A percentile compares a stretch with the other conserved stretches of the same genome.
Conservation (phyloP, 2,888 invertebrate genomes). For the Ochropacha duplaris region DNA sequence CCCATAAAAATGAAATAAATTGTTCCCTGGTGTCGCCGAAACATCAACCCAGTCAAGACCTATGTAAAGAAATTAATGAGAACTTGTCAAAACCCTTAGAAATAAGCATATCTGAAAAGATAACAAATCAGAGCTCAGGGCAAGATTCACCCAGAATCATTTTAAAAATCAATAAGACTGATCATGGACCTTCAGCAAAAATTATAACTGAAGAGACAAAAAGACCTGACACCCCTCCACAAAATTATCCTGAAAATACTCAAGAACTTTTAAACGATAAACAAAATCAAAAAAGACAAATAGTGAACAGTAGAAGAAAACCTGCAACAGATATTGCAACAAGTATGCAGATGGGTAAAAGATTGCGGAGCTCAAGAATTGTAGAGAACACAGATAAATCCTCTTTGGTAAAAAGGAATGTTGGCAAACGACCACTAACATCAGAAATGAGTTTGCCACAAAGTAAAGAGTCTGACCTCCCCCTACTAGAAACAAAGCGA, state of each 20-base stretch:
- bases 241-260: conserved; percentile 51
- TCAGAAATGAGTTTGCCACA: conserved; percentile 52
- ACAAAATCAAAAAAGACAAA: conserved; percentile 50
- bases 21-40: conserved; percentile 33
- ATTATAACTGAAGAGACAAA: conserved; percentile 72
- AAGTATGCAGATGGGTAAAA: conserved; percentile 61
- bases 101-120: conserved; percentile 70
- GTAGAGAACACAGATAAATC: conserved; percentile 64
- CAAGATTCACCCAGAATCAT: conserved; percentile 84
- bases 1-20: conserved; percentile 36
- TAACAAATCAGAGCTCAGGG: conserved; percentile 64
- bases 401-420: conserved; percentile 45
- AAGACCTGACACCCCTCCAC: conserved; percentile 46
- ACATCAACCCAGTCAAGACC: conserved; percentile 45
- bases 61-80: conserved; percentile 53
- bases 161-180: conserved; percentile 86
- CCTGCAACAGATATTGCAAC: conserved; percentile 42
- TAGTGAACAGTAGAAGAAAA: conserved; percentile 63
- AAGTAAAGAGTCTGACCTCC: conserved; percentile 60
- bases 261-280: conserved; percentile 55
- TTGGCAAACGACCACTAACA: conserved; percentile 56
- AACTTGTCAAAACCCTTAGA: conserved; percentile 74
- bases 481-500: conserved; percentile 66
- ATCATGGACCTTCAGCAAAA: conserved; percentile 77
- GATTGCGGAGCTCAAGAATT: conserved; percentile 71